phyloP scores from a whole-genome alignment of 1,140 invertebrate species.

The Drosophila pruinosa region DNA sequence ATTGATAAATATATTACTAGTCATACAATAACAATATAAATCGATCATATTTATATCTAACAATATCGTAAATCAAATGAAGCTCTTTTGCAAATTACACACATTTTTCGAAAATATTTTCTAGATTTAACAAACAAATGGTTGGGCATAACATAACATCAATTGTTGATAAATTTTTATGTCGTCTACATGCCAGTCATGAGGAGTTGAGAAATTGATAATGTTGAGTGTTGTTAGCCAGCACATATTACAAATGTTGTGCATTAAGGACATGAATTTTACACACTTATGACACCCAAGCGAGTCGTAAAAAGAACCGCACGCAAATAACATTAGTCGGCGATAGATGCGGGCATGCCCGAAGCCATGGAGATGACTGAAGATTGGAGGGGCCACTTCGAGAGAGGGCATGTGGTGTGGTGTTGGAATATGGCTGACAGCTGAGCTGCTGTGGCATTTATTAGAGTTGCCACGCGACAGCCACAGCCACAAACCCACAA shows the following conservation, averaged over 20 bases:
- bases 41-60: background rate
- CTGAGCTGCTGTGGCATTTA: conserved; percentile 73
- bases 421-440: conserved; percentile 35
- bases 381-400: background rate
- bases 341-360: conserved; percentile 26
- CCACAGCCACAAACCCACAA: conserved; percentile 38
- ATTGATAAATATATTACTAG: background rate
- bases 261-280: conserved; percentile 76
- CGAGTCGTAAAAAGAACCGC: conserved; percentile 70
- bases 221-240: conserved; percentile 39
- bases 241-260: conserved; percentile 71
- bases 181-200: background rate
- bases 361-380: background rate
- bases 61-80: background rate
- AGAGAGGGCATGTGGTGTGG: background rate
- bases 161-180: conserved; percentile 16
- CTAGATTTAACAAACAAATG: conserved; percentile 2
- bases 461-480: conserved; percentile 70
- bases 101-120: background rate
- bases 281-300: conserved; percentile 76
- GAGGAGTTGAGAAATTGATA: conserved; percentile 36
- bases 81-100: background rate
- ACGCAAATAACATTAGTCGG: conserved; percentile 71
- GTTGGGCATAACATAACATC: background rate
- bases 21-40: background rate